Percentiles rank a stretch among this genome's conserved stretches.
Evolutionary conservation across 2,888 invertebrate species (phyloP).

Genomic region (Liposcelis brunnea): DNA sequence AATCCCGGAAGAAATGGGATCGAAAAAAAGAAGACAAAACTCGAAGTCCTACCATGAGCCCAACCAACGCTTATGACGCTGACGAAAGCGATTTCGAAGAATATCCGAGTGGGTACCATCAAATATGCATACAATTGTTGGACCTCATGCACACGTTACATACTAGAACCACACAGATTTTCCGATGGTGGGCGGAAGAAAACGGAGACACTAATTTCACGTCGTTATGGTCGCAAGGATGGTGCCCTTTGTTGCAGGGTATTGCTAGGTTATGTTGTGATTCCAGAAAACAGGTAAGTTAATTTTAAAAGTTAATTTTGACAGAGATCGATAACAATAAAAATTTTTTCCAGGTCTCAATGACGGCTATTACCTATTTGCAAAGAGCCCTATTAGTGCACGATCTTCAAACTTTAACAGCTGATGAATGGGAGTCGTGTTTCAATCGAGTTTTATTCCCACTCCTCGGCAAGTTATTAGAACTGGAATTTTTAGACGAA

Average conservation of each 20-base stretch:
- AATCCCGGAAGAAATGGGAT: constrained; percentile 19
- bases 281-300: constrained; percentile 55
- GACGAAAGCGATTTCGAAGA: constrained; percentile 43
- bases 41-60: constrained; percentile 17
- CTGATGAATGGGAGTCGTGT: constrained; percentile 88
- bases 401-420: constrained; percentile 70
- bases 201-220: constrained; percentile 38
- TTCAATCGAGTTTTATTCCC: constrained; percentile 90
- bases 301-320: too few species aligned
- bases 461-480: constrained; percentile 60
- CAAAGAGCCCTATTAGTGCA: constrained; percentile 88
- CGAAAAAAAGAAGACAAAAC: constrained; percentile 23
- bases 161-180: constrained; percentile 85
- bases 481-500: constrained; percentile 36
- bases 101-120: constrained; percentile 50
- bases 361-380: constrained; percentile 82
- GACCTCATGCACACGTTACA: constrained; percentile 95
- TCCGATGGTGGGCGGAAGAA: constrained; percentile 64
- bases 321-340: too few species aligned
- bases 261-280: constrained; percentile 93
- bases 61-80: constrained; percentile 25
- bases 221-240: constrained; percentile 85
- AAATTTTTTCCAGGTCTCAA: constrained; percentile 45
- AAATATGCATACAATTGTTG: constrained; percentile 63
- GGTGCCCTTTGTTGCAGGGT: constrained; percentile 92